A percentile compares a stretch with the other conserved stretches of the same genome.
Evolutionary conservation across 2,888 invertebrate genomes (phyloP).

Genomic region (Megamerina dolium): DNA sequence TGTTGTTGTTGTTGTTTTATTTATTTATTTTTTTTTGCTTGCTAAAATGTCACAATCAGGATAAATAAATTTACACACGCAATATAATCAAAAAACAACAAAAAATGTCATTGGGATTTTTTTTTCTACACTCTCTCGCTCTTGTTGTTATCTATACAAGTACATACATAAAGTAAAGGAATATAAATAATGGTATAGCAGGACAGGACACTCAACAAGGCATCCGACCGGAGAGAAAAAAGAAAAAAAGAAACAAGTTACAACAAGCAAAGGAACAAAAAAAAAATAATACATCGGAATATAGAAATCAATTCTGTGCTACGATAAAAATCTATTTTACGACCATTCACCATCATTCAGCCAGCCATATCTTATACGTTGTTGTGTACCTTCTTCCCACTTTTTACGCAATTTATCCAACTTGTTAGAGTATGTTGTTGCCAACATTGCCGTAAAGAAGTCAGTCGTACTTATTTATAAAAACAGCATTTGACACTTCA

Average conservation of each 20-base stretch:
- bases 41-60: no score
- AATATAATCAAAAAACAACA: no score
- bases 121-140: no score
- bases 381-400: background rate
- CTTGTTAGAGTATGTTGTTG: background rate
- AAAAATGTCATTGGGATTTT: no score
- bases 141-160: no score
- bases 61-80: no score
- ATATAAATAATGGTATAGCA: no score
- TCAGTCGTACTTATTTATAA: conserved; percentile 29
- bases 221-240: no score
- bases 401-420: background rate
- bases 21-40: no score
- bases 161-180: no score
- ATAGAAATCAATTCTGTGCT: background rate
- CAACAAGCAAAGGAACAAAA: background rate
- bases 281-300: conserved; percentile 16
- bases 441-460: background rate
- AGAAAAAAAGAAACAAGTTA: background rate
- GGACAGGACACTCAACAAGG: no score
- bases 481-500: conserved; percentile 45
- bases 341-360: background rate
- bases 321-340: conserved; percentile 4
- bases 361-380: background rate
- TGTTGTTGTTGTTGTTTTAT: no score